phyloP scores from a whole-genome alignment of 2,888 invertebrate genomes.

The Nowickia ferox region DNA sequence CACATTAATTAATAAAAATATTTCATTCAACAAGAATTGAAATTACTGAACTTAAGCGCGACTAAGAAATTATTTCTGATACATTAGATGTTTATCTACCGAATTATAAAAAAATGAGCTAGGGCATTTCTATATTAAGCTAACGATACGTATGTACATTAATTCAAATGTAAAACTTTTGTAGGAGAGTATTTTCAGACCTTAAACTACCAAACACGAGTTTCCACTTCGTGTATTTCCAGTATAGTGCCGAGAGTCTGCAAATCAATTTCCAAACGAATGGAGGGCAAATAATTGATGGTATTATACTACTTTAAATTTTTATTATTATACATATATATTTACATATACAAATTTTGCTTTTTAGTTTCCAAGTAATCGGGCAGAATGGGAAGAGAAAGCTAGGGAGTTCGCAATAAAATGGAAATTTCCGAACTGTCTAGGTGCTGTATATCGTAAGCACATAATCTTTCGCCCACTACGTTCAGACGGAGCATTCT shows the following conservation, averaged over 20 bases:
- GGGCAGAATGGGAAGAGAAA: conserved; percentile 11
- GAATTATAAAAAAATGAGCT: no score
- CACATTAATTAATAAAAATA: no score
- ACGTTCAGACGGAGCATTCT: background rate
- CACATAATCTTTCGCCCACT: no score
- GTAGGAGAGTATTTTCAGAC: conserved; percentile 10
- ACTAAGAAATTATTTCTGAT: no score
- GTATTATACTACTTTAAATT: background rate
- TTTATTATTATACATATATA: no score
- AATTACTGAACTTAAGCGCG: no score
- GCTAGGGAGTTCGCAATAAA: conserved; percentile 9
- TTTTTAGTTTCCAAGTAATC: conserved; percentile 22
- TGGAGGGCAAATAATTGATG: background rate
- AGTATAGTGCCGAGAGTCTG: conserved; percentile 1
- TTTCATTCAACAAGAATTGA: no score
- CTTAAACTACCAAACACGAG: conserved; percentile 22
- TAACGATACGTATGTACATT: no score
- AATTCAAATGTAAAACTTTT: background rate
- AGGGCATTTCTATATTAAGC: no score
- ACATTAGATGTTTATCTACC: no score
- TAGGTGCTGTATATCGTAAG: background rate
- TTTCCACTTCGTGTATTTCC: conserved; percentile 17
- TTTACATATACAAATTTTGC: no score
- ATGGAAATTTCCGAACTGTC: conserved; percentile 6
- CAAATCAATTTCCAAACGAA: background rate